Evolutionary conservation across 2,113 vertebrate species (phyloP).

Genomic region (Charadrius vociferus): DNA sequence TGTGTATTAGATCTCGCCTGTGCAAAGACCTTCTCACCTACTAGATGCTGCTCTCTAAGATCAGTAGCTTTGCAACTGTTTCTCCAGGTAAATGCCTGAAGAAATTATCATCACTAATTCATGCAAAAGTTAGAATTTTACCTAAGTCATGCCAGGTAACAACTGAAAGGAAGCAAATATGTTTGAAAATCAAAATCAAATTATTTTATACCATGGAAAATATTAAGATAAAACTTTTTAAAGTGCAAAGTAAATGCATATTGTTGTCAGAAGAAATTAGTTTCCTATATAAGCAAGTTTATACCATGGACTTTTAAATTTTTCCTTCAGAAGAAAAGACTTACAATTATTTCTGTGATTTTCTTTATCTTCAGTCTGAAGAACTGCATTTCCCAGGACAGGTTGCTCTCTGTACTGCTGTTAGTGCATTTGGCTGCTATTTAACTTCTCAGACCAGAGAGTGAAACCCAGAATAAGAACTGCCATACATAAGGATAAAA

Average conservation of each 20-base stretch:
- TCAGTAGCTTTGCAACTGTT: neutral
- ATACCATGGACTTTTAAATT: neutral
- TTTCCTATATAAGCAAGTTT: neutral
- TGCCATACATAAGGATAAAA: neutral
- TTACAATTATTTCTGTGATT: neutral
- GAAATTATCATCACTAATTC: neutral
- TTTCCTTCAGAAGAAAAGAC: neutral
- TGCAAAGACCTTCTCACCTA: neutral
- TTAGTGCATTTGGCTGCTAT: neutral
- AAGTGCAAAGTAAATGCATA: neutral
- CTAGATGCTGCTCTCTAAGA: neutral
- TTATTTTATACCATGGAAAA: neutral
- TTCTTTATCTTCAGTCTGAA: neutral
- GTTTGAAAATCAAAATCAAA: conserved; percentile 1
- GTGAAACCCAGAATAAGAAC: neutral
- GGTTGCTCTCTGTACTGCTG: neutral
- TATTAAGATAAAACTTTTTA: neutral
- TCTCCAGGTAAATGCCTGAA: neutral
- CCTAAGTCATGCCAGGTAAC: neutral
- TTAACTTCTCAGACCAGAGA: neutral
- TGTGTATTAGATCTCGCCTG: neutral
- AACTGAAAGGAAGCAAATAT: neutral
- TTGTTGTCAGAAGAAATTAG: neutral
- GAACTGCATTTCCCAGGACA: neutral
- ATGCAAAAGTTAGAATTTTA: neutral